Evolutionary conservation across 2,888 invertebrate species (phyloP), one percentile per base, ranked within the genome.

Genomic region (Neuroscelio doddi): DNA sequence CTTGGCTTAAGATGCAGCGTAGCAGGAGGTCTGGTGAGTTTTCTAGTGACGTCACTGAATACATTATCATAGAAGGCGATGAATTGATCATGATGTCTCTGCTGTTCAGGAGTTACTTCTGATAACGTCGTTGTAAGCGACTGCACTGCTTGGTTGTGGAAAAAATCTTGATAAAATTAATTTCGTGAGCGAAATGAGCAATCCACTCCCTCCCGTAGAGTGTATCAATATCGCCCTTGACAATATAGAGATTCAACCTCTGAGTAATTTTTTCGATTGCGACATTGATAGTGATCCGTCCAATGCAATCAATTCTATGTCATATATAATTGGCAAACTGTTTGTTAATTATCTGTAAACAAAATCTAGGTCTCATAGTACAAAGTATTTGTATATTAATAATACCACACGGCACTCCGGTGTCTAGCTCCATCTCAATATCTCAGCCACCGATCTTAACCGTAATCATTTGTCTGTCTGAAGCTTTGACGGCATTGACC

Each of bases 391-490:
- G 9, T 32, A 10, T 3, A n/a, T 39, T 51, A 1, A 57, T 49
- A 7, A 57, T 52, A 8, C 39, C 29, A 8, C 50, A 45, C 0
- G 64, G 52, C 1, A 57, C 56, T 24, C 64, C 55, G n/a, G 64
- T 58, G 34, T 50, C 50, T 9, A 64, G 39, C 44, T 64, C 55
- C 47, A 59, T 55, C 5, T 38, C n/a, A 5, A 55, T 1, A 8
- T 3, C 2, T 9, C n/a, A 8, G 2, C 32, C 42, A 8, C 61
- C 44, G 5, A 61, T 55, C 1, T n/a, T 14, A 0, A 65, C 51
- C 1, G 41, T n/a, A 0, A 65, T 4, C 14, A 65, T 5, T 5
- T 32, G 21, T 16, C 24, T 38, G 1, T 21, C 34, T 0, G 30
- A 10, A 10, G 26, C 17, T 8, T 44, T 24, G 0, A 59, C 9